phyloP scores from a whole-genome alignment of 2,888 invertebrate genomes.

The Smittia aterrima region DNA sequence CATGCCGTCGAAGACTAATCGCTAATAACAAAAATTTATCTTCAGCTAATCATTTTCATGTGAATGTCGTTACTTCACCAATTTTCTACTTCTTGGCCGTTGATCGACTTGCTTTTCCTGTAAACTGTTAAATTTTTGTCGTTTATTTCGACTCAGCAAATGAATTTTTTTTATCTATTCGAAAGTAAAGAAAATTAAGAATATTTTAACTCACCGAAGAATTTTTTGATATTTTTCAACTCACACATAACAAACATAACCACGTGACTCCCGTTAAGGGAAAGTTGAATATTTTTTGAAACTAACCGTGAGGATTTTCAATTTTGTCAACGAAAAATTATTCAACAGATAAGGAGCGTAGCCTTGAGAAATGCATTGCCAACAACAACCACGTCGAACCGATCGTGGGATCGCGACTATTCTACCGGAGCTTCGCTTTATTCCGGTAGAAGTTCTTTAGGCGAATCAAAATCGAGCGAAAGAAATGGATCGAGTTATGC shows the following conservation, averaged over 20 bases:
- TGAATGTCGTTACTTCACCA: too few relatives aligned
- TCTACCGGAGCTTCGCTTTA: slow-evolving; percentile 5
- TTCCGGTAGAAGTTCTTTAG: background rate
- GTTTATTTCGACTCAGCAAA: too few relatives aligned
- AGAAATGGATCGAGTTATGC: slow-evolving; percentile 33
- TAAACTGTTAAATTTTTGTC: too few relatives aligned
- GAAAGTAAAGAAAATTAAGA: too few relatives aligned
- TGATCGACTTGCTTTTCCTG: too few relatives aligned
- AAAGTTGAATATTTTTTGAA: too few relatives aligned
- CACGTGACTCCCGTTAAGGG: background rate
- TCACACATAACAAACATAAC: background rate
- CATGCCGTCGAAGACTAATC: too few relatives aligned
- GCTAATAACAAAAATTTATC: too few relatives aligned
- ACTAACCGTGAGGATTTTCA: background rate
- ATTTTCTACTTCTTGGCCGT: too few relatives aligned
- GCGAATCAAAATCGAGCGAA: slow-evolving; percentile 19
- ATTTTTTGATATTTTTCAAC: background rate
- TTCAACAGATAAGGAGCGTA: slow-evolving; percentile 48
- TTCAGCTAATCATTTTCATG: too few relatives aligned
- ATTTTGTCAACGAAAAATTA: background rate
- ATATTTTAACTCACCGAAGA: too few relatives aligned
- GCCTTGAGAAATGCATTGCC: slow-evolving; percentile 50
- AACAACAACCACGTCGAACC: slow-evolving; percentile 49
- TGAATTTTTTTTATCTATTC: too few relatives aligned
- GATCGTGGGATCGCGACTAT: slow-evolving; percentile 52